Base-by-base conservation (phyloP, 2,113 vertebrate species). In the Glaucidium brasilianum region DNA sequence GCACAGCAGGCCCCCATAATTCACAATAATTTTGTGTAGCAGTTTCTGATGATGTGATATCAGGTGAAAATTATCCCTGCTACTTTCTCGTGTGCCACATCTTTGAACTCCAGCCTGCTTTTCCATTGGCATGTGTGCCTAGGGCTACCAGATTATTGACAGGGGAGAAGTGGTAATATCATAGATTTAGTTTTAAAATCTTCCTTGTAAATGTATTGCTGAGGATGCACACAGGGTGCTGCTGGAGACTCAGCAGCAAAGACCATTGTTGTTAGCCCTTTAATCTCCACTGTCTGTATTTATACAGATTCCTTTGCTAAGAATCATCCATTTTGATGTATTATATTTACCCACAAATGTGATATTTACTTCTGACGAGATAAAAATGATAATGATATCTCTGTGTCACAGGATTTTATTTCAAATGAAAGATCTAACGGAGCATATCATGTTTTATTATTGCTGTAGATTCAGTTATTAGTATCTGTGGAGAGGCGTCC, bases 21-120 rank as follows among this genome's bases (percentile, higher is more conserved):
- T 98, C 97, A 98, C 97, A 94, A 95, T 98, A 96, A 97, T 97
- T 97, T 96, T 94, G 97, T 98, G 96, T 95, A 96, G 94, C 97
- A 90, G 37, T 97, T 97, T 96, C 80, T 74, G 97, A 95, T 97
- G 96, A 97, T 94, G 93, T 94, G 90, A 96, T 91, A 97, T 95
- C 95, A 96, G 97, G 95, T 96, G 95, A 96, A 96, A 96, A 95
- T 94, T 90, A 95, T 97, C 95, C 94, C 95, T 52, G 52, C 91
- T 95, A 96, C 91, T 94, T 75, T 62, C 55, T 80, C 6, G 4
- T 76, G 89, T 90, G 64, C 92, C 91, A 87, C 96, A 73, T 96
- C 96, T 95, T 92, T 76, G 95, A 94, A 88, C 90, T 96, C 91
- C 90, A 72, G 69, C 83, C 84, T 94, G 69, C 39, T 91, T 94